Percentiles rank a stretch among this genome's conserved stretches.
These are phyloP conservation scores for Macrotus californicus DNA, from an alignment of 2,113 vertebrate species.

Conservation along the genomic window DNA sequence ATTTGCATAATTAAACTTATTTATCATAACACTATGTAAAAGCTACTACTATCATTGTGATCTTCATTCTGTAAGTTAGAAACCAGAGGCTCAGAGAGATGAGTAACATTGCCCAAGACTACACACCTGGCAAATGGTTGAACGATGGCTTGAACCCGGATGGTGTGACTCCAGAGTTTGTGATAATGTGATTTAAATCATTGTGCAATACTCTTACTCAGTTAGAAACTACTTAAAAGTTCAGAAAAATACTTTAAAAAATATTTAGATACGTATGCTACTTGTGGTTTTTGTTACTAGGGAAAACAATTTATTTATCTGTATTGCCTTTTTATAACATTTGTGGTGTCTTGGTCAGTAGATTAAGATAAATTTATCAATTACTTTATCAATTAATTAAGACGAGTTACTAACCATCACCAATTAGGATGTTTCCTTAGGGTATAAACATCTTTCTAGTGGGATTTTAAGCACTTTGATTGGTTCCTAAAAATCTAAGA, in stretches of 20 bases:
- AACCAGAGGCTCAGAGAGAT: neutral
- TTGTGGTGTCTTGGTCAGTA: constrained; percentile 17
- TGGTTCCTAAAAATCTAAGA: constrained; percentile 31
- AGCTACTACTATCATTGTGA: neutral
- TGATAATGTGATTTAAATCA: neutral
- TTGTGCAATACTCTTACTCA: neutral
- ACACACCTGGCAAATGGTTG: neutral
- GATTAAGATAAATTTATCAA: constrained; percentile 37
- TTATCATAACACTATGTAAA: neutral
- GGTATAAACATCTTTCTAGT: constrained; percentile 37
- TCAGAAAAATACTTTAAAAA: neutral
- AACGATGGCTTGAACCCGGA: neutral
- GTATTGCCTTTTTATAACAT: constrained; percentile 30
- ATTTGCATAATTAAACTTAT: neutral
- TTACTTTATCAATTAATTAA: constrained; percentile 43
- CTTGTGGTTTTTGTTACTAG: neutral
- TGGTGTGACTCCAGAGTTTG: neutral
- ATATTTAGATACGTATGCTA: neutral
- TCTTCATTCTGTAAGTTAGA: neutral
- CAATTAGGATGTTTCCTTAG: constrained; percentile 44
- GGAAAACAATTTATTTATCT: neutral
- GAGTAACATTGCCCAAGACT: neutral
- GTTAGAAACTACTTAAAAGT: neutral
- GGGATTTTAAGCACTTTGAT: constrained; percentile 26
- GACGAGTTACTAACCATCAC: constrained; percentile 19